Percentiles rank a stretch among this genome's conserved stretches.
These are phyloP conservation scores for Campoletis raptor DNA, from an alignment of 2,888 invertebrate species.

Conservation along the genomic window DNA sequence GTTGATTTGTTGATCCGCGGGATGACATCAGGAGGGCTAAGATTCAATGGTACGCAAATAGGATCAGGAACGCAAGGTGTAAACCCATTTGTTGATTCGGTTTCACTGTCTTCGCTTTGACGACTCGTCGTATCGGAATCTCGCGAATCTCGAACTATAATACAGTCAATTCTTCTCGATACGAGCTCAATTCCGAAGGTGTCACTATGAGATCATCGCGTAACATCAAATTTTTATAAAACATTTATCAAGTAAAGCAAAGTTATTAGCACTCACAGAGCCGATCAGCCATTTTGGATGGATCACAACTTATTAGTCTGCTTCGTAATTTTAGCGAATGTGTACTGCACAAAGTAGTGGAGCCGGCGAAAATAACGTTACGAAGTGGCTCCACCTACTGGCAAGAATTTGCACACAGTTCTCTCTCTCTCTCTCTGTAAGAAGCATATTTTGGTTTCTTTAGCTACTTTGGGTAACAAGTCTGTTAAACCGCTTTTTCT, in stretches of 20 bases:
- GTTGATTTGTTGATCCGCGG: neutral
- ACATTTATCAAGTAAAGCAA: neutral
- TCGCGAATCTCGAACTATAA: constrained; percentile 17
- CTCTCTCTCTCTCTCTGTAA: neutral
- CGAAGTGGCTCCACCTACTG: constrained; percentile 7
- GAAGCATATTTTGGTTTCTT: too few species aligned
- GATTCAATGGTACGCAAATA: too few species aligned
- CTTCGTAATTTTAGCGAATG: neutral
- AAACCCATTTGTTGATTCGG: neutral
- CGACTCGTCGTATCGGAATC: constrained; percentile 5
- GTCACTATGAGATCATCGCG: constrained; percentile 20
- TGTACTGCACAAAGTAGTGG: neutral
- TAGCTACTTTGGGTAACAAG: too few species aligned
- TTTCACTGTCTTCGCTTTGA: neutral
- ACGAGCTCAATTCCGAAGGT: constrained; percentile 16
- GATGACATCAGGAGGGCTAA: neutral
- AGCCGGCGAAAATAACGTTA: neutral
- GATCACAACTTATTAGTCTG: constrained; percentile 67
- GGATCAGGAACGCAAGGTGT: neutral
- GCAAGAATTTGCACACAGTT: neutral
- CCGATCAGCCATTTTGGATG: constrained; percentile 76
- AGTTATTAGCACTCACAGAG: constrained; percentile 80
- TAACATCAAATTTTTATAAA: neutral
- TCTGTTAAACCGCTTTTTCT: too few species aligned
- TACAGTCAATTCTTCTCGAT: constrained; percentile 19